These are phyloP conservation scores for Tricholauxania praeusta DNA, from an alignment of 2,888 invertebrate genomes.

Conservation along the genomic window DNA sequence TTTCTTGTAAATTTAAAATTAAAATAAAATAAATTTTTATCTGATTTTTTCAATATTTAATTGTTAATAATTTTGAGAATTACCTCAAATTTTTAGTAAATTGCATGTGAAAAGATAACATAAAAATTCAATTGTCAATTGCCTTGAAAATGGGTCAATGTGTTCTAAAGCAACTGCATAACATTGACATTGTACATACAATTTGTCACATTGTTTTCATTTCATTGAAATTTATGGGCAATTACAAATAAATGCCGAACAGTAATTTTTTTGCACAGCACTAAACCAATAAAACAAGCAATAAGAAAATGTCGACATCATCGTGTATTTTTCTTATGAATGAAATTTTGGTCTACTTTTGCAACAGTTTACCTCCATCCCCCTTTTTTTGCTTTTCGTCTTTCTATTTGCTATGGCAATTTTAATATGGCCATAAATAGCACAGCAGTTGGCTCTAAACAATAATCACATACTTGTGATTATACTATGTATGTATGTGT, in stretches of 20 bases:
- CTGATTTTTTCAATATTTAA: too few relatives aligned
- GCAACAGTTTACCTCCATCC: not conserved
- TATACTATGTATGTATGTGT: not conserved
- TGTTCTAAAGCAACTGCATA: not conserved
- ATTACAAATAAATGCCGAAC: not conserved
- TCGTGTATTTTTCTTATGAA: constrained; percentile 22
- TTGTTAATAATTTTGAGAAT: too few relatives aligned
- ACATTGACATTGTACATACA: constrained; percentile 1
- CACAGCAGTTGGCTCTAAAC: constrained; percentile 10
- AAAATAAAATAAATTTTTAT: too few relatives aligned
- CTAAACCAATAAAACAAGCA: not conserved
- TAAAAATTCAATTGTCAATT: not conserved
- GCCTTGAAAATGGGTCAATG: constrained; percentile 3
- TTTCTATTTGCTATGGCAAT: not conserved
- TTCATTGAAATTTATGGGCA: not conserved
- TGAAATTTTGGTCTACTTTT: constrained; percentile 19
- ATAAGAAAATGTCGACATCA: not conserved
- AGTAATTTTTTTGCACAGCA: not conserved
- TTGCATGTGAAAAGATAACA: too few relatives aligned
- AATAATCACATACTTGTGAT: constrained; percentile 2
- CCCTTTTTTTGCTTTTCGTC: not conserved
- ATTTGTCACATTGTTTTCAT: not conserved
- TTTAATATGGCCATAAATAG: constrained; percentile 9
- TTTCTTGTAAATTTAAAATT: too few relatives aligned
- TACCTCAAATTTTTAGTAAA: too few relatives aligned